Percentiles rank a stretch among this genome's conserved stretches.
phyloP scores from a whole-genome alignment of 2,888 invertebrate species.

The Xestia ashworthii region DNA sequence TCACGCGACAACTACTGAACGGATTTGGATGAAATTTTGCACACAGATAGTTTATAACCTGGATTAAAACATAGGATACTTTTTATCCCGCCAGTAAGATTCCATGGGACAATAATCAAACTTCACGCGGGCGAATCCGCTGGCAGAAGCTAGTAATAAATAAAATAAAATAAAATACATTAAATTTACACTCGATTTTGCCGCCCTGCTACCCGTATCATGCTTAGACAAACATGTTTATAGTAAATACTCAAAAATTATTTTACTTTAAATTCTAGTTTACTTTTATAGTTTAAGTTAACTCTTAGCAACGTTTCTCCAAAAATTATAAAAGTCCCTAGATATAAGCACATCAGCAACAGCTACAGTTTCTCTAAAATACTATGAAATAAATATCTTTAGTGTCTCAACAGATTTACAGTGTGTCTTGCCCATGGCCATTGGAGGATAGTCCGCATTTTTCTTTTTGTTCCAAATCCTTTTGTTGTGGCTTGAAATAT shows the following conservation, averaged over 20 bases:
- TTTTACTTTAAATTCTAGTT: background rate
- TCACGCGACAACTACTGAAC: too few relatives aligned
- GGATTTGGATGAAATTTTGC: too few relatives aligned
- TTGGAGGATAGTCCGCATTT: constrained; percentile 38
- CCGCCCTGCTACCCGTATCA: too few relatives aligned
- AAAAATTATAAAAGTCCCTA: constrained; percentile 1
- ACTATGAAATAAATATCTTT: constrained; percentile 56
- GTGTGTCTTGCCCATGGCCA: constrained; percentile 59
- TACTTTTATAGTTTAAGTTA: background rate
- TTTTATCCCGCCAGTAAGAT: too few relatives aligned
- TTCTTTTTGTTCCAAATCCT: constrained; percentile 63
- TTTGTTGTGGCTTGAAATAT: constrained; percentile 63
- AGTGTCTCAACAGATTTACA: constrained; percentile 60
- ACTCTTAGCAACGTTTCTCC: background rate
- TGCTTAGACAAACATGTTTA: too few relatives aligned
- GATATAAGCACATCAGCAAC: constrained; percentile 23
- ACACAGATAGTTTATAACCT: too few relatives aligned
- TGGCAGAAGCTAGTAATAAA: too few relatives aligned
- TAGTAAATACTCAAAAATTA: background rate
- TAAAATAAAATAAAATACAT: too few relatives aligned
- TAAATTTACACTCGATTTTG: too few relatives aligned
- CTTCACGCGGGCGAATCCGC: too few relatives aligned
- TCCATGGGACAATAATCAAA: too few relatives aligned
- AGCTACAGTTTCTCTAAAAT: constrained; percentile 42
- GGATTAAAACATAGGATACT: too few relatives aligned